Base-by-base conservation (phyloP, 2,888 invertebrate species). In the Tiliacea aurago region DNA sequence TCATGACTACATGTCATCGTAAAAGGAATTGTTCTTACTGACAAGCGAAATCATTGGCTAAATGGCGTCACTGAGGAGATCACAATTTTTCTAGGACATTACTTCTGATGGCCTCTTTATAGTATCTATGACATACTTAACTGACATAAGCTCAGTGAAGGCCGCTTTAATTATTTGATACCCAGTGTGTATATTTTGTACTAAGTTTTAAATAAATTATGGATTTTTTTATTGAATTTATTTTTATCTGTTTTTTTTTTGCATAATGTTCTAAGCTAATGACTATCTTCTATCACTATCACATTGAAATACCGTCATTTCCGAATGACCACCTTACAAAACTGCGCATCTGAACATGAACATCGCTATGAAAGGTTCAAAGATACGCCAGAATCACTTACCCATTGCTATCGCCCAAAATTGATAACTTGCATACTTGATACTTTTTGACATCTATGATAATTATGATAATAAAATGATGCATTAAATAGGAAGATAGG, bases 181-280 rank as follows among this genome's bases (percentile, higher is more conserved):
- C 43, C 49, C 41, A 1, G 2, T 23, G 15, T 23, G 18, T 33
- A 10, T 23, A 51, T 70, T 53, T 53, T 53, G 33, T 23, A 51
- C 2, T 43, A 45, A 55, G 71, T 71, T 45, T 43, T 33, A 33
- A 71, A 37, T 71, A 70, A 33, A 70, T 23, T 20, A 20, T 45
- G 9, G 37, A 47, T 6, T 51, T 18, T 49, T 63, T 33, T 5
- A 63, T 63, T 28, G 28, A n/a, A 20, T 9, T 2, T 6, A 11
- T 33, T 33, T n/a, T 53, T 51, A 4, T 43, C 1, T 11, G 15
- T 13, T 18, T n/a, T 41, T 13, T 33, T 2, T 28, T 23, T 41
- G 5, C n/a, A 10, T 15, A 20, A 68, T 7, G 33, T 15, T 4
- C 10, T 43, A n/a, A 45, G 28, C 7, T 28, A 62, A 15, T 18